Evolutionary conservation across 2,888 invertebrate genomes (phyloP), one percentile per base, ranked within the genome.

Genomic region (Drosophila cyrtoloma): DNA sequence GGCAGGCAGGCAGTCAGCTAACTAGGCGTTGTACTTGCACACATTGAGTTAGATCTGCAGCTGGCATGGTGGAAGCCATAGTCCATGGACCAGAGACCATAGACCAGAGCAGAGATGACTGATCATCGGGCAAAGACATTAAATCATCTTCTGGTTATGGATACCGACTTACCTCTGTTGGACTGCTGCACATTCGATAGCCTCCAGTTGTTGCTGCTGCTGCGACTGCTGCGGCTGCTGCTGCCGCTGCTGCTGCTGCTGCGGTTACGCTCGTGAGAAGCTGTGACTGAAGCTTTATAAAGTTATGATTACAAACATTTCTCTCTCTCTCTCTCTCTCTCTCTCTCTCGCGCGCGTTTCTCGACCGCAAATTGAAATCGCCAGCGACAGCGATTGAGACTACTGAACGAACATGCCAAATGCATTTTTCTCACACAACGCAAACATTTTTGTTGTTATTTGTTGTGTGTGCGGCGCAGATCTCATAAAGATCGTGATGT

Each of bases 191-290:
- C 74, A 80, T 70, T 80, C 62, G 77, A 77, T 77, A 71, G 77
- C 68, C 80, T 39, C 53, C 22, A 69, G 62, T 63, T 44, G 72
- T 56, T 55, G 51, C 33, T 61, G 53, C 59, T 52, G 33, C 63
- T 67, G 65, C 33, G 12, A 3, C 60, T 65, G 62, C 22, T 22
- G 55, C 33, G 22, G 4, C 71, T 71, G 65, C 75, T 82, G 81
- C 33, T 58, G 52, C 58, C 42, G 30, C 59, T 37, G 33, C 63
- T 62, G 60, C 33, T 16, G 55, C 37, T 75, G 66, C 73, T 85
- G 81, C 19, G 84, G 86, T 84, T 84, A 78, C 78, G 82, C 84
- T 84, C 86, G 83, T 84, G 86, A 84, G 84, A 82, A 84, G 72
- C 68, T 55, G 32, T 37, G 42, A 16, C 60, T 81, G 69, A 73